Base-by-base conservation (phyloP, 1,140 invertebrate genomes). In the Heliconius eleuchia region DNA sequence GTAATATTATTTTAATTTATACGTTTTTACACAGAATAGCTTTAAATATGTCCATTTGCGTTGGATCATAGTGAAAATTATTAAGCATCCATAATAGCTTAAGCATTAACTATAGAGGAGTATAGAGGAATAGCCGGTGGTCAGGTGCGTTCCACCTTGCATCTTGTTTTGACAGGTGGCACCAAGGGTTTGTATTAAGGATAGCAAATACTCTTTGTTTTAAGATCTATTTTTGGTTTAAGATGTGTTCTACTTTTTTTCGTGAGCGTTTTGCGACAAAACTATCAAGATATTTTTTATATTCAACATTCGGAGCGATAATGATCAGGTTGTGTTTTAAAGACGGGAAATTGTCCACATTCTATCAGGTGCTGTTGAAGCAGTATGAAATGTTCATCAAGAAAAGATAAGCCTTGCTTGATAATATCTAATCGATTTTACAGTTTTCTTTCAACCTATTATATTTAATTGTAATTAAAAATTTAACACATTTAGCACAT, bases 101-200 rank as follows among this genome's bases (percentile, higher is more conserved):
- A 27, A 76, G 60, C 74, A 75, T 75, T 75, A 60, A 72, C 71
- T 39, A 72, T 39, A 72, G 71, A 71, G 23, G 60, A 72, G 16
- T 71, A 71, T 77, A 71, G 76, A 77, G 70, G 73, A 74, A 74
- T 78, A 70, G 72, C 77, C 72, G 76, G 30, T 71, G 79, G 82
- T 88, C 87, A 88, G 87, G 86, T 88, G 87, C 70, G 27, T 60
- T 75, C 85, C 89, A 86, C 84, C 83, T 84, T 84, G 84, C 82
- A 80, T 90, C 88, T 89, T 88, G 89, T 90, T 90, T 88, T 90
- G 88, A 89, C 89, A 90, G 88, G 88, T 90, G 86, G 78, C 73
- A 60, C 77, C 72, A 70, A 71, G 75, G 81, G 85, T 79, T 86
- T 83, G 80, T 83, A 82, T 76, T 82, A 83, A 83, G 72, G 79